Conservation (phyloP, 2,888 invertebrate genomes). For the Stenchaetothrips biformis region DNA sequence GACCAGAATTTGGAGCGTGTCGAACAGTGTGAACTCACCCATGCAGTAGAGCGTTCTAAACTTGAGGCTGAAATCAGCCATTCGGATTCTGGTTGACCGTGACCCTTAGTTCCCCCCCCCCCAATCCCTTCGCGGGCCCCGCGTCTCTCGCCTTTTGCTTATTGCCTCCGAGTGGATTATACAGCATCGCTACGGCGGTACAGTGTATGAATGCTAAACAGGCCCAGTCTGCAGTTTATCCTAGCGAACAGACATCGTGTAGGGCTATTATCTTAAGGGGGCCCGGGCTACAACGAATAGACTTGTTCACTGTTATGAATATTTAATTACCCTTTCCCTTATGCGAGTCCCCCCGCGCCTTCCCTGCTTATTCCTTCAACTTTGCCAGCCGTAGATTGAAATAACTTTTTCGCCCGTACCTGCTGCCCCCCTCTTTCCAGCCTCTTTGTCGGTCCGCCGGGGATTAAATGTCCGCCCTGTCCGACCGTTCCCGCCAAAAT, state of each 20-base stretch:
- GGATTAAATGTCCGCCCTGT: neutral
- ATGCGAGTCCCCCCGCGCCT: neutral
- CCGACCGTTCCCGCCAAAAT: no score
- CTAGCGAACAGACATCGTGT: slow-evolving; percentile 14
- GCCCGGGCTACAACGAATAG: slow-evolving; percentile 11
- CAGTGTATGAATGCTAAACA: slow-evolving; percentile 21
- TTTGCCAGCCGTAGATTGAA: slow-evolving; percentile 15
- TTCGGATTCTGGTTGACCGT: no score
- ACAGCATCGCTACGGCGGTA: neutral
- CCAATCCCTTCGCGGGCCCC: neutral
- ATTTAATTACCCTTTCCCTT: slow-evolving; percentile 22
- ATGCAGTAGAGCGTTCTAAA: no score
- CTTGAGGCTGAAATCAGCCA: no score
- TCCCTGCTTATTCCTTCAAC: neutral
- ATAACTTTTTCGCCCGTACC: slow-evolving; percentile 14
- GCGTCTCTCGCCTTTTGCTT: slow-evolving; percentile 15
- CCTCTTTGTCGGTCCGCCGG: neutral
- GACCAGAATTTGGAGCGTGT: no score
- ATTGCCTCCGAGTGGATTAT: slow-evolving; percentile 18
- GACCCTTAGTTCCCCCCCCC: no score
- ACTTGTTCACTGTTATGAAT: slow-evolving; percentile 23
- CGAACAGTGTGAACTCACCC: no score
- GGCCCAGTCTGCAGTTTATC: slow-evolving; percentile 16
- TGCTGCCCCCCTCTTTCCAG: no score
- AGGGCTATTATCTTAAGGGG: slow-evolving; percentile 24